Base-by-base conservation (phyloP, 2,888 invertebrate species). In the Criorhina ranunculi region DNA sequence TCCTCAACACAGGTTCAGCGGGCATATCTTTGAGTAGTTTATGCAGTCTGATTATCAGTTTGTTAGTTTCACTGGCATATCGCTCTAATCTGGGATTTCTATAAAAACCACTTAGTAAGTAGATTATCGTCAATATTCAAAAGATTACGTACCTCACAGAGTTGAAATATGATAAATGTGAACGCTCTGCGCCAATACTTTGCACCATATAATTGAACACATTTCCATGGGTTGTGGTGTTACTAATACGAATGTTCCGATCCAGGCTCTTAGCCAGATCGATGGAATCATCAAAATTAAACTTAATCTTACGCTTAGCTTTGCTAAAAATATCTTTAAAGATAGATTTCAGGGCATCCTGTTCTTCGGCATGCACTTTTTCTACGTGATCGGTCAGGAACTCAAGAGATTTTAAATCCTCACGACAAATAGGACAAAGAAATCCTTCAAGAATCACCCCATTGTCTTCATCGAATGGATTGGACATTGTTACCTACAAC, bases 61-160 rank as follows among this genome's bases (percentile, higher is more conserved):
- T 98, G 91, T 99, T 99, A 0, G 98, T 99, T 92, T 99, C 98
- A 8, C 97, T 95, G 0, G 98, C 97, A 90, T 96, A 96, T 88
- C 97, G 94, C 92, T 99, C 98, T 78, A 98, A 93, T 77, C 96
- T 93, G 1, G 93, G 92, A 88, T 94, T 95, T 86, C 96, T 92
- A 73, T 93, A 89, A 57, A n/a, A 44, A 51, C 29, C 7, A 59
- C 9, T 31, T 1, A 8, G 1, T 5, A 8, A 59, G 6, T 11
- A 29, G 4, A 44, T 60, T 29, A 37, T n/a, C 9, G 12, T 15
- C 11, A 17, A 2, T 35, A 11, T 5, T 0, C 2, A 35, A 29
- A 8, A 46, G 11, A 11, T 42, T 24, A 92, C 93, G 0, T 93
- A 93, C 87, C 95, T 91, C 15, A 95, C 93, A 11, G 94, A 94